Evolutionary conservation across 2,888 invertebrate genomes (phyloP), one percentile per base, ranked within the genome.

Genomic region (Tipula lateralis): DNA sequence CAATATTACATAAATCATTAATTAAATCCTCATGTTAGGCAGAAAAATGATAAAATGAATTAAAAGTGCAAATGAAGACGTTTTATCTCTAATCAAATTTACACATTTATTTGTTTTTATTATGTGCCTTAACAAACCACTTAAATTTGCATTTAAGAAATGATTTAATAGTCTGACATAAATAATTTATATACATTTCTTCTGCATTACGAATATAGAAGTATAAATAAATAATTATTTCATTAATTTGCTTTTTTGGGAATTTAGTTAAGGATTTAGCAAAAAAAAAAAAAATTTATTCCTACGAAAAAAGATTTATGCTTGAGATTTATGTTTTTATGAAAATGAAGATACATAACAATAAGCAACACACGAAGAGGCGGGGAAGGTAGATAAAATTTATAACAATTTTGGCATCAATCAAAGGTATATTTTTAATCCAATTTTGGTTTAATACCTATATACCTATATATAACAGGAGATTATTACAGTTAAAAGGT

Each of bases 71-170:
- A 66, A 66, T 66, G 66, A 66, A 66, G 66, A 24, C 24, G 16
- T 44, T 2, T 16, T n/a, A 44, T 44, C 16, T 44, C 24, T 66
- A 66, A 66, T 66, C 66, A 66, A 66, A 66, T 66, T 66, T 66
- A 12, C 66, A 66, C 66, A 66, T 66, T 24, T 4, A 16, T 44
- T 19, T 44, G 9, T 66, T 66, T 66, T 66, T 24, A 39, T 24
- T 4, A 24, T 24, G 24, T 66, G 66, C 66, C 9, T 66, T 66
- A 66, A 66, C 24, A 66, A 66, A 66, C 66, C 66, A 66, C 24
- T 66, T 66, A 66, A 66, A 66, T 66, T 66, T 66, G 66, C 66
- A 66, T 66, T 66, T 66, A 66, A 66, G 24, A 7, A 66, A 66
- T 66, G 24, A 66, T 66, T 66, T 66, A 66, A 66, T 66, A 66